Evolutionary conservation across 2,888 invertebrate genomes (phyloP), one percentile per base, ranked within the genome.

Genomic region (Keiferia lycopersicella): DNA sequence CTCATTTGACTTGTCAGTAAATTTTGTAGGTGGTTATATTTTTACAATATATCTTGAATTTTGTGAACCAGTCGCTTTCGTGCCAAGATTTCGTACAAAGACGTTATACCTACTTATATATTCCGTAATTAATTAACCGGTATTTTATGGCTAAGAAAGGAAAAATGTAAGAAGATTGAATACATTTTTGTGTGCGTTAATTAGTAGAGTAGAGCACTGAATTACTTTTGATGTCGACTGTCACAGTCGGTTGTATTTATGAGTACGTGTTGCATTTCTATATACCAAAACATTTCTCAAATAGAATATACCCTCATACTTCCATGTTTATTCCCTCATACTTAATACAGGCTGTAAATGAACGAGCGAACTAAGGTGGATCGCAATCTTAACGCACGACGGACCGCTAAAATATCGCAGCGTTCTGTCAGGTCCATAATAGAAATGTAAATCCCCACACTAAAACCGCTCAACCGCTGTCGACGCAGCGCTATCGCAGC

Each of bases 91-190:
- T 75, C 77, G 77, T 71, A 34, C 39, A 39, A 45, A 41, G 41
- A 48, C 72, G 68, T 71, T 70, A 69, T 72, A 71, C 74, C 77
- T 82, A 74, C 74, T 78, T 82, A 74, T 78, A 80, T 79, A 80
- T 79, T 78, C 76, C 75, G 73, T 76, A 79, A 82, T 81, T 81
- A 80, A 83, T 84, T 81, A 80, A 73, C 50, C 38, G 50, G 61
- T 51, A 51, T 48, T 41, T 60, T 45, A 60, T 60, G 45, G 60
- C 45, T 60, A 39, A 60, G 45, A 38, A 60, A 41, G 60, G 45
- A 60, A 60, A 60, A 60, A 45, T 60, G 34, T 56, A 34, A 30
- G 56, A 34, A 56, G 56, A 56, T 56, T 56, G 56, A 56, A 56
- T 26, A 34, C 56, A 34, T 56, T 56, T 56, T 56, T 56, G 56